Evolutionary conservation across 1,140 invertebrate species (phyloP).

Genomic region (Vollenhovia emeryi): DNA sequence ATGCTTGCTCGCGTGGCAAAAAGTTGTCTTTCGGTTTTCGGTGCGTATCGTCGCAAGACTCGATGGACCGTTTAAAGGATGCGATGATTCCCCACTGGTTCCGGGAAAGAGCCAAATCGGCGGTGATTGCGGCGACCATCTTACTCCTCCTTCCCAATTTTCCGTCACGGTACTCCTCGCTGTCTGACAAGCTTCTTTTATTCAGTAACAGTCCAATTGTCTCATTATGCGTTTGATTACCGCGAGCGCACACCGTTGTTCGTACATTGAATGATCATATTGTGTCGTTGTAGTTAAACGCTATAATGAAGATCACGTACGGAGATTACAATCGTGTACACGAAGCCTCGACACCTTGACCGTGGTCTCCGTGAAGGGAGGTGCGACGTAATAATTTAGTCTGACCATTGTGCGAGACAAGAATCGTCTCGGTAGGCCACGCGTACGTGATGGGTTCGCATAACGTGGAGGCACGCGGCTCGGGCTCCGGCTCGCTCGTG

Average conservation of each 20-base stretch:
- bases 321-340: conserved; percentile 63
- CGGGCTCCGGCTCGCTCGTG: conserved; percentile 60
- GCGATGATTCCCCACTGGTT: neutral
- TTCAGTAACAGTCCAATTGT: neutral
- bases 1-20: conserved; percentile 31
- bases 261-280: conserved; percentile 39
- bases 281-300: conserved; percentile 2
- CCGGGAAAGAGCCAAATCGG: neutral
- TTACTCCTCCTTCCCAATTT: neutral
- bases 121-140: neutral
- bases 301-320: conserved; percentile 46
- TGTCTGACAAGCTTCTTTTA: neutral
- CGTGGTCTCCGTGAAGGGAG: conserved; percentile 10
- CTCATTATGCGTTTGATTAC: conserved; percentile 36
- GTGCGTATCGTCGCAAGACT: conserved; percentile 28
- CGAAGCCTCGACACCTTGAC: conserved; percentile 57
- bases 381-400: conserved; percentile 68
- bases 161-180: neutral
- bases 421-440: conserved; percentile 68
- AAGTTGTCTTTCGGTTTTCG: conserved; percentile 36
- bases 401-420: conserved; percentile 65
- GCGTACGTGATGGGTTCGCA: conserved; percentile 61
- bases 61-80: conserved; percentile 8
- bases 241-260: neutral
- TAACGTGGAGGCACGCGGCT: conserved; percentile 81